Evolutionary conservation across 1,140 invertebrate species (phyloP).

Genomic region (Aradophagus sp.): DNA sequence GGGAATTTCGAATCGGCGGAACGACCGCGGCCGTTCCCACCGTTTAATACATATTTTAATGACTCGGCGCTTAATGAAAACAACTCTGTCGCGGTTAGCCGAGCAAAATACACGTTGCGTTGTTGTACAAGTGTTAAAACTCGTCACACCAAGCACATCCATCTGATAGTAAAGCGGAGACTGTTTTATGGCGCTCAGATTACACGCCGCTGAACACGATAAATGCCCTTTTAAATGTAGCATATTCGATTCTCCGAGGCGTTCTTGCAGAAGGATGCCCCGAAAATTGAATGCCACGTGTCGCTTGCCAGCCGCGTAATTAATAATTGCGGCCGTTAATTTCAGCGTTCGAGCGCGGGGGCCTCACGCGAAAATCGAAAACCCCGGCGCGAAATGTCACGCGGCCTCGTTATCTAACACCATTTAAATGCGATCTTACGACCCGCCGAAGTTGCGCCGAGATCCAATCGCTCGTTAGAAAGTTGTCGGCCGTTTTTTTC

Average conservation of each 20-base stretch:
- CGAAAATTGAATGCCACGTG: slow-evolving; percentile 44
- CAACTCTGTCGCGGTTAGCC: slow-evolving; percentile 41
- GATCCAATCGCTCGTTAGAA: slow-evolving; percentile 52
- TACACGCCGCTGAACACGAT: slow-evolving; percentile 54
- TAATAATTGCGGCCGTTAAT: slow-evolving; percentile 35
- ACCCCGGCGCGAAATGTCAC: slow-evolving; percentile 35
- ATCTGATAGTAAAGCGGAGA: slow-evolving; percentile 53
- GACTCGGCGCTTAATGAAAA: slow-evolving; percentile 42
- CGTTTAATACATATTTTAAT: too few relatives aligned
- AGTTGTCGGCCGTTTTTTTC: slow-evolving; percentile 44
- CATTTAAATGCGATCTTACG: slow-evolving; percentile 38
- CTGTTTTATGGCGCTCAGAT: slow-evolving; percentile 56
- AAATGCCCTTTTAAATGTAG: slow-evolving; percentile 54
- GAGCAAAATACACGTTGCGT: slow-evolving; percentile 38
- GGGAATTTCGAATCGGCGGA: too few relatives aligned
- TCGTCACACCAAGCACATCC: slow-evolving; percentile 52
- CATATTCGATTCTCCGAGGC: slow-evolving; percentile 45
- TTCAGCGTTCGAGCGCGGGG: slow-evolving; percentile 4
- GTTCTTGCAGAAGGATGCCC: slow-evolving; percentile 52
- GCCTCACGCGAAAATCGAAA: neutral
- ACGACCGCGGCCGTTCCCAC: too few relatives aligned
- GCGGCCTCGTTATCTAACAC: slow-evolving; percentile 43
- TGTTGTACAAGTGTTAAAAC: slow-evolving; percentile 55
- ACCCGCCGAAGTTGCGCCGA: slow-evolving; percentile 5
- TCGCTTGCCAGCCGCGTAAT: slow-evolving; percentile 17